A percentile compares a stretch with the other conserved stretches of the same genome.
These are phyloP conservation scores for Perizoma affinitatum DNA, from an alignment of 2,888 invertebrate species.

Conservation along the genomic window DNA sequence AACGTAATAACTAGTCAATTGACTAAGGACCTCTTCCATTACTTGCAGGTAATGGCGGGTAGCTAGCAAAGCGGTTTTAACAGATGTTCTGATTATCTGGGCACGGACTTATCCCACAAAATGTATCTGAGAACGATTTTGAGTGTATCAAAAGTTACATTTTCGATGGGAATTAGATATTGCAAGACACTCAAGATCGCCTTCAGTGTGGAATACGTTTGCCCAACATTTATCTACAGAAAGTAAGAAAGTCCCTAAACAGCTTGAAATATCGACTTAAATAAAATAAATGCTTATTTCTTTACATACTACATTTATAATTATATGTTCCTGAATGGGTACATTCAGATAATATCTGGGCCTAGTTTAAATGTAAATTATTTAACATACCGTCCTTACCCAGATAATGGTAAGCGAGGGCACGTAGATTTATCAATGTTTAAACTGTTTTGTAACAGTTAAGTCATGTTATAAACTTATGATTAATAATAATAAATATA, in stretches of 20 bases:
- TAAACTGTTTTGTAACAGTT: slow-evolving; percentile 81
- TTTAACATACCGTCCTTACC: slow-evolving; percentile 79
- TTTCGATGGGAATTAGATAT: neutral
- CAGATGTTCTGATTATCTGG: no score
- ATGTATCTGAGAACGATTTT: no score
- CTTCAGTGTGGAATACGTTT: neutral
- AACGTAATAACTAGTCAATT: slow-evolving; percentile 62
- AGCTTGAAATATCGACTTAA: slow-evolving; percentile 49
- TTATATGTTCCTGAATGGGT: slow-evolving; percentile 28
- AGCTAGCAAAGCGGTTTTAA: no score
- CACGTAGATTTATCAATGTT: slow-evolving; percentile 74
- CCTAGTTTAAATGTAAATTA: slow-evolving; percentile 80
- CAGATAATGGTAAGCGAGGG: slow-evolving; percentile 77
- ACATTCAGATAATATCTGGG: slow-evolving; percentile 60
- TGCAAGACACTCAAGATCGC: neutral
- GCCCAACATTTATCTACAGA: neutral
- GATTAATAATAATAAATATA: slow-evolving; percentile 82
- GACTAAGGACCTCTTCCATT: slow-evolving; percentile 46
- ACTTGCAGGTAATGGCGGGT: neutral
- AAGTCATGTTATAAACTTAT: slow-evolving; percentile 83
- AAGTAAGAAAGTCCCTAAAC: slow-evolving; percentile 26
- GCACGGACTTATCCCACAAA: no score
- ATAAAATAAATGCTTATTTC: slow-evolving; percentile 41
- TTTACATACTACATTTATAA: slow-evolving; percentile 25
- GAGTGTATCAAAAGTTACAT: no score